Evolutionary conservation across 1,140 invertebrate genomes (phyloP), one percentile per base, ranked within the genome.

Genomic region (Drosophila leontia): DNA sequence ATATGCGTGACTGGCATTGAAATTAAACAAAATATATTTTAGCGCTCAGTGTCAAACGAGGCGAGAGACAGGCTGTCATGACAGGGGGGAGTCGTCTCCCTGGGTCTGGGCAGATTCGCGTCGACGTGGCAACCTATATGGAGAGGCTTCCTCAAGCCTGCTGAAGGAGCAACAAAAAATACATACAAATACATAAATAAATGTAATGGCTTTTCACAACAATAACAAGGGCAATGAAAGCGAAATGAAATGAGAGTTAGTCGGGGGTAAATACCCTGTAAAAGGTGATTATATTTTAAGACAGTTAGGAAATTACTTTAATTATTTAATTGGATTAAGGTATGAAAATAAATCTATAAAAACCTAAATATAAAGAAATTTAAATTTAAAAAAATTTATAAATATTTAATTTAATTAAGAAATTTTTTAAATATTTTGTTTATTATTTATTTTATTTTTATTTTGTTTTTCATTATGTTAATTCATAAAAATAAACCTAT

Each of bases 1-100:
- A 88, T 88, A 88, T 88, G 84, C 84, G 85, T 88, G 84, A 88
- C 84, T 90, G 68, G 84, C 80, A 90, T 87, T 64, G 64, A 84
- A 88, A 88, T 88, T 84, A 88, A 88, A 84, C 78, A 79, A 60
- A 61, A 70, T 56, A 80, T 75, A 72, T 82, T 67, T 82, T 67
- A 71, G 65, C 75, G 57, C 47, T 83, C 51, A 63, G 76, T 87
- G 83, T 83, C 71, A 87, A 86, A 86, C 70, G 83, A 79, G 79
- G 75, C 82, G 83, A 76, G 71, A 62, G 75, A 60, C 69, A 60
- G 69, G 26, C 32, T 32, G 53, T 23, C 68, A 72, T 60, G 68
- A 23, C 5, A 19, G 51, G 26, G 26, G 41, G 26, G 41, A 26
- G 51, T 15, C 3, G 48, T 13, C 4, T n/a, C 26, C 26, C 11